Evolutionary conservation across 1,140 invertebrate species (phyloP), one percentile per base, ranked within the genome.

Genomic region (Papilio aristodemus): DNA sequence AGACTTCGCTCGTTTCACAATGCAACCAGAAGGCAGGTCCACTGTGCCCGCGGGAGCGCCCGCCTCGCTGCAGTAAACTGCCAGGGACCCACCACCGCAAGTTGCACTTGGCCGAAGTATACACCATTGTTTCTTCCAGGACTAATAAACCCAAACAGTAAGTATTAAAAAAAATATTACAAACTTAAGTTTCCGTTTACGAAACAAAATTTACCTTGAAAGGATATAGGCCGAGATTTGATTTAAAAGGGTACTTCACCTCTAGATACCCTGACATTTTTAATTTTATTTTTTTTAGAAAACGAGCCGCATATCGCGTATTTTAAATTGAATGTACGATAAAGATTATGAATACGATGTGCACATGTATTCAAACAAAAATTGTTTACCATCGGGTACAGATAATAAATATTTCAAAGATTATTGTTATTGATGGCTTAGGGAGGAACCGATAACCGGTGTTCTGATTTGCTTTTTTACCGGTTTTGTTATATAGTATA

Each of bases 101-200:
- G 81, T 86, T 17, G 85, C 76, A 67, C 84, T 86, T 43, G 88
- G 88, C 62, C 88, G 71, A 72, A 91, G 74, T 70, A 91, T 91
- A 75, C 87, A 89, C 88, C 88, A 91, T 76, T 89, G 88, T 80
- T 82, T 85, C 70, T 89, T 89, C 89, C 89, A 91, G 37, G 87
- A 84, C 89, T 91, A 72, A 60, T 62, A 81, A 78, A 66, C 63
- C 25, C 41, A 66, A n/a, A 66, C 63, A 66, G 36, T 27, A 32
- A 66, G 22, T 46, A 32, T 32, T 69, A 79, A 81, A 68, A 78
- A 81, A 76, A 81, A 80, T 78, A n/a, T n/a, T 73, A 72, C 78
- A 76, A 83, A 77, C 60, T 75, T 59, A 66, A 71, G 58, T 63
- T 46, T 68, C 54, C 37, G 43, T 64, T 58, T 71, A 67, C 66